Evolutionary conservation across 2,888 invertebrate species (phyloP).

Genomic region (Amiota mariae): DNA sequence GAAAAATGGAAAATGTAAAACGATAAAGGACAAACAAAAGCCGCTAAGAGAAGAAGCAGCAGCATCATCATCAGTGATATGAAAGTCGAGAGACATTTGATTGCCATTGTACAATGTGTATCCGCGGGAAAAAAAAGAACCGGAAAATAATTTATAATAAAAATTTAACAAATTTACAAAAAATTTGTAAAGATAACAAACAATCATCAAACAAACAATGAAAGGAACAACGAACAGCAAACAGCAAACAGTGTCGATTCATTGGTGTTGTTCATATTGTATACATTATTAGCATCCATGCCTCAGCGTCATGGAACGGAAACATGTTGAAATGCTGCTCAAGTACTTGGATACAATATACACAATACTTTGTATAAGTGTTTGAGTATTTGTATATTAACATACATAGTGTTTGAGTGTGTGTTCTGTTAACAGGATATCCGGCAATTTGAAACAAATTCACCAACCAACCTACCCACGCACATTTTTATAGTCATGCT

Average conservation of each 20-base stretch:
- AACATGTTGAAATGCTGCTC: too few species aligned
- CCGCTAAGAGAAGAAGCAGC: background rate
- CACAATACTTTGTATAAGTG: background rate
- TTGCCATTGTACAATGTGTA: background rate
- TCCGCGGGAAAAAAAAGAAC: background rate
- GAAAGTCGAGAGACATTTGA: background rate
- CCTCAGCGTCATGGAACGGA: background rate
- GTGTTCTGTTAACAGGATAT: conserved; percentile 52
- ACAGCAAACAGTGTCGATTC: conserved; percentile 45
- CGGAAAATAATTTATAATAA: background rate
- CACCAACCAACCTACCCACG: background rate
- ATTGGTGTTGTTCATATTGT: background rate
- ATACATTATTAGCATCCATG: background rate
- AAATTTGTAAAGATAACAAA: conserved; percentile 66
- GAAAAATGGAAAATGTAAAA: background rate
- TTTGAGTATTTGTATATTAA: background rate
- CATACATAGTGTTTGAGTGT: background rate
- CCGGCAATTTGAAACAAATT: conserved; percentile 56
- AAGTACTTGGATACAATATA: too few species aligned
- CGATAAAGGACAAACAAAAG: background rate
- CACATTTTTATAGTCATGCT: background rate
- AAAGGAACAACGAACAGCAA: conserved; percentile 51
- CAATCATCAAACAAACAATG: conserved; percentile 51
- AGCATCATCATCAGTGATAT: background rate
- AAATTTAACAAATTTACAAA: conserved; percentile 21